Conservation (phyloP, 2,797 vertebrate species). For the Betta splendens region DNA sequence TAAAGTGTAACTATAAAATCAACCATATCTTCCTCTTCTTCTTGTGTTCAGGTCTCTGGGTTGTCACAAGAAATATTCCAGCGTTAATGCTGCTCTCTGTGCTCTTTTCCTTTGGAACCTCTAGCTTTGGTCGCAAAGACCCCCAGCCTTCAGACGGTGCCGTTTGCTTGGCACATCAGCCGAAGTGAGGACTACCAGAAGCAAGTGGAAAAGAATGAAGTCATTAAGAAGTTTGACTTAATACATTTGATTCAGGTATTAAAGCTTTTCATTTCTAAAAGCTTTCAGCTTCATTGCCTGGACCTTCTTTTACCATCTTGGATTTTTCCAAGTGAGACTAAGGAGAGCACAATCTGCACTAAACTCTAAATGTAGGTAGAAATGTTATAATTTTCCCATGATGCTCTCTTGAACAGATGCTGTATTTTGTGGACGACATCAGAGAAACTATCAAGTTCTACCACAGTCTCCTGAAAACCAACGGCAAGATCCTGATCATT, state of each 20-base stretch:
- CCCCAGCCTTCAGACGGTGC: constrained; percentile 80
- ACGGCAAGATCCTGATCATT: constrained; percentile 84
- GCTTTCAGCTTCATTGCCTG: background rate
- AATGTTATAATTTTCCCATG: background rate
- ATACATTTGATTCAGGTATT: constrained; percentile 93
- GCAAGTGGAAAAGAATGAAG: constrained; percentile 73
- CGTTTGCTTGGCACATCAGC: constrained; percentile 86
- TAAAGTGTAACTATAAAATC: too few relatives aligned
- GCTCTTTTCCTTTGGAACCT: background rate
- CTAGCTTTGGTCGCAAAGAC: constrained; percentile 78
- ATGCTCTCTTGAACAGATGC: constrained; percentile 80
- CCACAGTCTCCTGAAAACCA: constrained; percentile 81
- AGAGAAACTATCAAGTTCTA: constrained; percentile 82
- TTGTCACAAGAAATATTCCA: background rate
- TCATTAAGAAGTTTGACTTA: constrained; percentile 85
- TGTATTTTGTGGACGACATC: constrained; percentile 86
- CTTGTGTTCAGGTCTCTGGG: background rate
- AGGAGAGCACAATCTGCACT: too few relatives aligned
- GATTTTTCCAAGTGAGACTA: too few relatives aligned
- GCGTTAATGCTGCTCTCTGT: background rate
- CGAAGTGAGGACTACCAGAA: constrained; percentile 79
- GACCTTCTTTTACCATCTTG: too few relatives aligned
- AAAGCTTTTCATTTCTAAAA: background rate
- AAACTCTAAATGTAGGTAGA: too few relatives aligned
- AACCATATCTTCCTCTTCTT: too few relatives aligned